A percentile compares a stretch with the other conserved stretches of the same genome.
phyloP scores from a whole-genome alignment of 1,140 invertebrate species.

The Neoseiulus cucumeris region DNA sequence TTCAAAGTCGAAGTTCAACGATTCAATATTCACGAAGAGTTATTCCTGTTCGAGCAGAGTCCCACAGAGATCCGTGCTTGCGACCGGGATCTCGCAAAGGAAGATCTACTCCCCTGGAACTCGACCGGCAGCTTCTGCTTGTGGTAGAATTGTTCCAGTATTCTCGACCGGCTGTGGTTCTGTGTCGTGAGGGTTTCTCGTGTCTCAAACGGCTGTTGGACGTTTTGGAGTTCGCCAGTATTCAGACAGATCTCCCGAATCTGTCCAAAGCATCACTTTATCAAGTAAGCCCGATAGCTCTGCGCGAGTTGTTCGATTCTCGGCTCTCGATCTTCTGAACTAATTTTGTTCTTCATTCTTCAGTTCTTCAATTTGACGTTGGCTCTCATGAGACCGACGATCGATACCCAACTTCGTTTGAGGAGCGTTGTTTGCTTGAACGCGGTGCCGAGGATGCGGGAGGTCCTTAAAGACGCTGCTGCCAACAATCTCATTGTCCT shows the following conservation, averaged over 20 bases:
- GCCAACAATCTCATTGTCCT: background rate
- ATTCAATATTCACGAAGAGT: too few relatives aligned
- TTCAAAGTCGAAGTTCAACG: too few relatives aligned
- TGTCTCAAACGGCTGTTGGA: background rate
- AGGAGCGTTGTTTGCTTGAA: background rate
- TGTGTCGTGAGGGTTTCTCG: background rate
- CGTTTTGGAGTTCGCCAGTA: background rate
- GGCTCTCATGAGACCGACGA: background rate
- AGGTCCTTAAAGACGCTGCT: background rate
- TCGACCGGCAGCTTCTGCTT: background rate
- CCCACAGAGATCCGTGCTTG: too few relatives aligned
- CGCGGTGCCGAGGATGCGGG: background rate
- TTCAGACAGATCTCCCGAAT: background rate
- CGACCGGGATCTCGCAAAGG: background rate
- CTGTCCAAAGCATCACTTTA: background rate
- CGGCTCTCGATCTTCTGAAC: too few relatives aligned
- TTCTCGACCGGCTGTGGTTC: background rate
- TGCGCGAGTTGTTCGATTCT: too few relatives aligned
- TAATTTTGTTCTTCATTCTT: too few relatives aligned
- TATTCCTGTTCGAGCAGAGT: too few relatives aligned
- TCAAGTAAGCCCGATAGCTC: too few relatives aligned
- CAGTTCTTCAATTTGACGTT: background rate
- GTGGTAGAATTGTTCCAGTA: background rate
- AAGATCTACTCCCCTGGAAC: background rate
- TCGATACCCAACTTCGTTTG: background rate